phyloP scores from a whole-genome alignment of 2,113 vertebrate species.

The Gavialis gangeticus region DNA sequence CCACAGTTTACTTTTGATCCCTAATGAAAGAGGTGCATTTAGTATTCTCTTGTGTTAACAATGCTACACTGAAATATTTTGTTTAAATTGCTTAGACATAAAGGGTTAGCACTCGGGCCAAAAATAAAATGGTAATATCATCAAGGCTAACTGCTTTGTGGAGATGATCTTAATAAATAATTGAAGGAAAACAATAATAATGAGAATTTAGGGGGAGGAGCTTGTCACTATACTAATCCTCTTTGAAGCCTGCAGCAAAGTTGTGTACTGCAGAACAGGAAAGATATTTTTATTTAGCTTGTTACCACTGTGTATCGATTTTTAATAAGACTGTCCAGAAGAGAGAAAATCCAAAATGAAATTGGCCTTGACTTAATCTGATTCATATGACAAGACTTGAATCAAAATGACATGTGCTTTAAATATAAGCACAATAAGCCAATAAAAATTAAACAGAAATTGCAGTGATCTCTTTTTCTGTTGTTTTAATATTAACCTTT shows the following conservation, averaged over 20 bases:
- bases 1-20: constrained; percentile 50
- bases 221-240: neutral
- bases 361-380: neutral
- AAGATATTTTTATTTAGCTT: constrained; percentile 5
- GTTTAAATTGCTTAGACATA: constrained; percentile 52
- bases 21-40: constrained; percentile 61
- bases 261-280: neutral
- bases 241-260: constrained; percentile 13
- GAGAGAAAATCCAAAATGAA: neutral
- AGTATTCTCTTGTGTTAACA: constrained; percentile 49
- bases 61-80: constrained; percentile 38
- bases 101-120: constrained; percentile 13
- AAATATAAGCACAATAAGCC: constrained; percentile 22
- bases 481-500: neutral
- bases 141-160: constrained; percentile 57
- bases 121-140: constrained; percentile 54
- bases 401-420: neutral
- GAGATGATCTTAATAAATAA: constrained; percentile 61
- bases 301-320: constrained; percentile 8
- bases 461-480: neutral
- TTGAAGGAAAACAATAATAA: constrained; percentile 58
- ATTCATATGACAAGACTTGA: neutral
- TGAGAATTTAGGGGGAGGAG: constrained; percentile 21
- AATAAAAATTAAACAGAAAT: neutral
- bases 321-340: neutral